Base-by-base conservation (phyloP, 2,888 invertebrate genomes). In the Scaptomyza flava region DNA sequence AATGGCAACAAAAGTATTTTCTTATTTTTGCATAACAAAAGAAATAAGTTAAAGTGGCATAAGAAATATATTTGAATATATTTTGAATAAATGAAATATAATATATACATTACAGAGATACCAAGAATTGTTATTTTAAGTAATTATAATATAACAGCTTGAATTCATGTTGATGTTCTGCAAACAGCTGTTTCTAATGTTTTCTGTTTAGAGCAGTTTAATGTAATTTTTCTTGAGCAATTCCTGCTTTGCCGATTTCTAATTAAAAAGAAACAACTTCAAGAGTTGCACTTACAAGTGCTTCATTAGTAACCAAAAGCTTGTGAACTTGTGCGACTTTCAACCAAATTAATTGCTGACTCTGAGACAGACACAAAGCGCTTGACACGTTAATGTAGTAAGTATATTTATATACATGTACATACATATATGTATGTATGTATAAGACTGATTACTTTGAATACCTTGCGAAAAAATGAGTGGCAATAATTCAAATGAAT, bases 261-360 rank as follows among this genome's bases (percentile, higher is more conserved):
- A 84, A 87, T 81, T 84, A 72, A 87, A 83, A 17, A 17, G 17
- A 17, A 78, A 75, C 78, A 81, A 53, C 62, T 69, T 62, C 52
- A 54, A 61, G 12, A 61, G 47, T 43, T 41, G 41, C 17, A 17
- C 38, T 45, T 34, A 54, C 38, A 52, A 31, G 60, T 43, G 33
- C 63, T 59, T 67, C 54, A 66, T 69, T 65, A 67, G 61, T 72
- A 80, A 58, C 63, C 59, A 60, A 60, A 70, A 67, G 54, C 58
- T 76, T 62, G 46, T 46, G 57, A 54, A 33, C 17, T 2, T 62
- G 64, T 63, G 64, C 65, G 72, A 77, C 63, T 81, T 74, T 61
- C 63, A 62, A 64, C 62, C 63, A 81, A 87, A 81, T 84, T 87
- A 84, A 81, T 81, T 87, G 78, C 85, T 72, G 84, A 63, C 66